A percentile compares a stretch with the other conserved stretches of the same genome.
Conservation (phyloP, 2,113 vertebrate species). For the Gallinago jamesoni region DNA sequence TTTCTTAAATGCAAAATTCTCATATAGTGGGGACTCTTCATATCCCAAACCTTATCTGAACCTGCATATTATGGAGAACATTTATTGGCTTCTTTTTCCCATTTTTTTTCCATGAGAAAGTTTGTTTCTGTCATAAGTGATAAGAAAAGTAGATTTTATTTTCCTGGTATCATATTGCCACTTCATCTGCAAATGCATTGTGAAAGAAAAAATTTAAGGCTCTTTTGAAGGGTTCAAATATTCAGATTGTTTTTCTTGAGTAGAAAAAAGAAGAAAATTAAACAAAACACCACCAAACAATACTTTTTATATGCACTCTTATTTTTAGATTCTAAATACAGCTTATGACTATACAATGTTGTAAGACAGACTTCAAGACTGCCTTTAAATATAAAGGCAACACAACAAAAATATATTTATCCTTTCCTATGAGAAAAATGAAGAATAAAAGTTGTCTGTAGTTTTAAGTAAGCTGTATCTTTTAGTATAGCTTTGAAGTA, state of each 20-base stretch:
- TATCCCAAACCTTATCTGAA: not conserved
- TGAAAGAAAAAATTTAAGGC: not conserved
- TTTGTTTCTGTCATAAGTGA: not conserved
- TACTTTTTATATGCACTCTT: not conserved
- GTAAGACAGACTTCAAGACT: not conserved
- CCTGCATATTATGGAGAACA: not conserved
- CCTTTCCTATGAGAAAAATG: not conserved
- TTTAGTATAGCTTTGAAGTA: constrained; percentile 51
- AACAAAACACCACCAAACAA: not conserved
- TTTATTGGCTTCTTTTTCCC: not conserved
- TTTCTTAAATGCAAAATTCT: not conserved
- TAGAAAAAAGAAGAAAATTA: not conserved
- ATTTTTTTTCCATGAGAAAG: not conserved
- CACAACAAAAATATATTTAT: not conserved
- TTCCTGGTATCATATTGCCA: not conserved
- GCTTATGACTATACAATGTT: not conserved
- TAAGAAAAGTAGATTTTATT: not conserved
- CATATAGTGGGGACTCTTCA: not conserved
- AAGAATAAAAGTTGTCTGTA: constrained; percentile 3
- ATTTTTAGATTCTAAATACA: not conserved
- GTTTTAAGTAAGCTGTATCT: constrained; percentile 30
- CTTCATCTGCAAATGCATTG: not conserved
- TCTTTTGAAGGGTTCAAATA: not conserved
- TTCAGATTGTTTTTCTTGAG: not conserved
- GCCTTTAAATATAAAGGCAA: not conserved